Conservation (phyloP, 2,797 vertebrate genomes). For the Hippocampus kuda region DNA sequence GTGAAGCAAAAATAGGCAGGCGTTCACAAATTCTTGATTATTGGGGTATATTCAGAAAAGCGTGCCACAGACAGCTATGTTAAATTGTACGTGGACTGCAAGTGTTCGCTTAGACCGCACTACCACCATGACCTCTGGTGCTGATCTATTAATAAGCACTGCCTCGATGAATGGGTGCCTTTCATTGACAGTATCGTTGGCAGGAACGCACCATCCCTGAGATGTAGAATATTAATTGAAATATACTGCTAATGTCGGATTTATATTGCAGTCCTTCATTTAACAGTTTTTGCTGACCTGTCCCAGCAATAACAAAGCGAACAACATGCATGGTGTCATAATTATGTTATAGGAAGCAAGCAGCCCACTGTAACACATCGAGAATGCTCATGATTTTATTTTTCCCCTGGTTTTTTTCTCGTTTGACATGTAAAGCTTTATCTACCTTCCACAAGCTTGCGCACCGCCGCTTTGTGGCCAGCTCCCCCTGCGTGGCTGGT, state of each 20-base stretch:
- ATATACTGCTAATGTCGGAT: not conserved
- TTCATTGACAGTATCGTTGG: not conserved
- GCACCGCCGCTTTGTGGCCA: slow-evolving; percentile 58
- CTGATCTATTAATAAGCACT: not conserved
- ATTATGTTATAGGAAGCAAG: not conserved
- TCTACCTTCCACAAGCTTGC: slow-evolving; percentile 56
- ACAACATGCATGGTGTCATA: not conserved
- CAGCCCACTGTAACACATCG: not conserved
- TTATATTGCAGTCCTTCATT: not conserved
- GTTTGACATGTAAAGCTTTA: not conserved
- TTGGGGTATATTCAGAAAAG: too few species aligned
- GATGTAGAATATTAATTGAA: not conserved
- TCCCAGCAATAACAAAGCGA: not conserved
- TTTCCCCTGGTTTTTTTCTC: not conserved
- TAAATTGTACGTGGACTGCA: not conserved
- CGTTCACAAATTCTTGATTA: not conserved
- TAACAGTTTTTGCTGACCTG: not conserved
- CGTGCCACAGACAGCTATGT: not conserved
- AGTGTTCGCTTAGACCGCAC: not conserved
- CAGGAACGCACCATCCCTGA: not conserved
- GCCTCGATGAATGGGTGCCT: not conserved
- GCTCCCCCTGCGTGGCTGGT: slow-evolving; percentile 61
- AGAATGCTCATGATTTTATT: not conserved
- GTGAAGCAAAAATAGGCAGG: not conserved
- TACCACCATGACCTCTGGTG: not conserved